phyloP scores from a whole-genome alignment of 1,140 invertebrate species.

The Bombus ignitus region DNA sequence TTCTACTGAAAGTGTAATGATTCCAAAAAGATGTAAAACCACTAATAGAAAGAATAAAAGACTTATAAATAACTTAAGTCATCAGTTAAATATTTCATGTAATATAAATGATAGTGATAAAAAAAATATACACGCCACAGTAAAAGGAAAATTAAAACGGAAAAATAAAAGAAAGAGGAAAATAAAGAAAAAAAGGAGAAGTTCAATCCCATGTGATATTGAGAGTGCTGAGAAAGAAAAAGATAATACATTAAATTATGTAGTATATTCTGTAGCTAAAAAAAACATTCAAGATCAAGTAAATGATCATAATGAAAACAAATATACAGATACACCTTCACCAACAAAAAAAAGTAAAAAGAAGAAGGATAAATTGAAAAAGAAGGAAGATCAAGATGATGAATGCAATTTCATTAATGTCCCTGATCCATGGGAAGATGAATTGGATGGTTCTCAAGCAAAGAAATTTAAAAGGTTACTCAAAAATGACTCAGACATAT shows the following conservation, averaged over 20 bases:
- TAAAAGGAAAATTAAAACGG: background rate
- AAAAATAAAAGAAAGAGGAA: background rate
- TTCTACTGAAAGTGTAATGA: background rate
- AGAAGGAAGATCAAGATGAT: constrained; percentile 3
- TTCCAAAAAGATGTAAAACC: constrained; percentile 36
- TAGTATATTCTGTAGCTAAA: background rate
- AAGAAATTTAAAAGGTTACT: constrained; percentile 40
- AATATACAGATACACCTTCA: background rate
- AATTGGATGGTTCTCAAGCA: background rate
- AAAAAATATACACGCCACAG: background rate
- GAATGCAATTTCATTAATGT: background rate
- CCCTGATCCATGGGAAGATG: background rate
- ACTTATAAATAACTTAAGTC: constrained; percentile 57
- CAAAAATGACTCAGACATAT: background rate
- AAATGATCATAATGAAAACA: background rate
- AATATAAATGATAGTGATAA: constrained; percentile 46
- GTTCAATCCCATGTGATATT: background rate
- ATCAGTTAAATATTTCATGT: constrained; percentile 58
- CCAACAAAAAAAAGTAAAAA: background rate
- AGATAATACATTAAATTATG: constrained; percentile 2
- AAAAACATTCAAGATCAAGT: background rate
- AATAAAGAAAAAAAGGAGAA: no score
- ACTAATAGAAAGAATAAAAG: constrained; percentile 15
- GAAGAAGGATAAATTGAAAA: constrained; percentile 35
- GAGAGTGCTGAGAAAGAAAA: background rate